Conservation (phyloP, 1,140 invertebrate genomes). For the Rhysida immarginata region DNA sequence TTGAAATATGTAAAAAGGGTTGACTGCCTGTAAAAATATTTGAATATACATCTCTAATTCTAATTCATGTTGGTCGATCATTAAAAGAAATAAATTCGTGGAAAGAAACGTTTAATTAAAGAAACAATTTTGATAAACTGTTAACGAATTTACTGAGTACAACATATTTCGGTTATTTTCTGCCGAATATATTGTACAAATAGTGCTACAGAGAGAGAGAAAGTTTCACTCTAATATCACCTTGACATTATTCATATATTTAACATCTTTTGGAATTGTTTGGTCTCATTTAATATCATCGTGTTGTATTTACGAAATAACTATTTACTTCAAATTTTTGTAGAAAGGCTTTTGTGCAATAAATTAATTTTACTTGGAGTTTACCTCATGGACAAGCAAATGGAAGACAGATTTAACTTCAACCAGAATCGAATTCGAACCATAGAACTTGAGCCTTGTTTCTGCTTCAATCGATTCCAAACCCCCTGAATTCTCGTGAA, state of each 20-base stretch:
- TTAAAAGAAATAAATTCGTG: conserved; percentile 22
- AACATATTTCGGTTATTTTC: neutral
- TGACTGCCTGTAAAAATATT: conserved; percentile 21
- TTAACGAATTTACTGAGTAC: neutral
- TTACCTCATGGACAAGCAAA: conserved; percentile 27
- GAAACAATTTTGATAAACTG: neutral
- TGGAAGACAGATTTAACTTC: conserved; percentile 35
- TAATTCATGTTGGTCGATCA: neutral
- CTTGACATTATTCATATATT: neutral
- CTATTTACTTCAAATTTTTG: neutral
- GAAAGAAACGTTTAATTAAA: conserved; percentile 12
- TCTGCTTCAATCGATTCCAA: neutral
- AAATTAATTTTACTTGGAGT: neutral
- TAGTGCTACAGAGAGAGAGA: neutral
- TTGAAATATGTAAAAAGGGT: conserved; percentile 33
- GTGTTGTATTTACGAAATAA: neutral
- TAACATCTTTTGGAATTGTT: neutral
- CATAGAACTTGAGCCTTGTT: conserved; percentile 30
- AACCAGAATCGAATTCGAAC: conserved; percentile 36
- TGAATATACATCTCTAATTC: neutral
- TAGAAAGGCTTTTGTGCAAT: neutral
- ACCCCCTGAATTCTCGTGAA: neutral
- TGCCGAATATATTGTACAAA: neutral
- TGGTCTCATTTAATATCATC: neutral
- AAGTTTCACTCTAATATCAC: neutral